Conservation (phyloP, 2,113 vertebrate genomes). For the Xiphophorus hellerii region DNA sequence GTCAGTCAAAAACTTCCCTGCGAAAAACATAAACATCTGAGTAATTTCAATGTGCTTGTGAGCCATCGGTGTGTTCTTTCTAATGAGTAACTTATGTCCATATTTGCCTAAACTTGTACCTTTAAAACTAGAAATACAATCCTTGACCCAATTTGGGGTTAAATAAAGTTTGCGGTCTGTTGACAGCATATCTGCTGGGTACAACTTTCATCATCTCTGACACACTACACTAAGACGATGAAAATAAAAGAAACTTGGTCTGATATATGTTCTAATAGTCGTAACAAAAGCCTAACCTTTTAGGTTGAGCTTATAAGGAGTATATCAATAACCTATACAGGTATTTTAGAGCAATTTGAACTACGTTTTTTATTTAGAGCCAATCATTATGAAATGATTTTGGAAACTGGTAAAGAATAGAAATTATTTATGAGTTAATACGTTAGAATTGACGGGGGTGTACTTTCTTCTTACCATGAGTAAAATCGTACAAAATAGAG, state of each 20-base stretch:
- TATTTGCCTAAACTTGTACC: constrained; percentile 80
- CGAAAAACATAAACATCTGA: constrained; percentile 15
- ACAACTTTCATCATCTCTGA: constrained; percentile 69
- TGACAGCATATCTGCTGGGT: constrained; percentile 73
- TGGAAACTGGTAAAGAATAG: background rate
- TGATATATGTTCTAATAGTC: constrained; percentile 12
- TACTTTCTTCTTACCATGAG: background rate
- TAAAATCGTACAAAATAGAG: background rate
- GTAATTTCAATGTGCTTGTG: constrained; percentile 31
- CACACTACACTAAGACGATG: constrained; percentile 3
- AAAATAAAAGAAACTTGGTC: constrained; percentile 40
- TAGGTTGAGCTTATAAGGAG: background rate
- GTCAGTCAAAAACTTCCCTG: background rate
- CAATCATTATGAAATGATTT: background rate
- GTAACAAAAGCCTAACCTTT: constrained; percentile 18
- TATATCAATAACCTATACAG: background rate
- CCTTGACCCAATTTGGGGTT: constrained; percentile 82
- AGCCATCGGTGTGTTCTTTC: constrained; percentile 52
- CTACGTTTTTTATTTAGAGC: background rate
- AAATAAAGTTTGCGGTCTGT: constrained; percentile 81
- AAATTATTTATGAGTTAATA: background rate
- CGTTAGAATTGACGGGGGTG: background rate
- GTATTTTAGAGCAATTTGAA: background rate
- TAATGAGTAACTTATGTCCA: constrained; percentile 83
- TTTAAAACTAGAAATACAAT: constrained; percentile 73